Conservation (phyloP, 37 sponge, comb jelly and placozoan genomes). For the Aplysina aerophoba region DNA sequence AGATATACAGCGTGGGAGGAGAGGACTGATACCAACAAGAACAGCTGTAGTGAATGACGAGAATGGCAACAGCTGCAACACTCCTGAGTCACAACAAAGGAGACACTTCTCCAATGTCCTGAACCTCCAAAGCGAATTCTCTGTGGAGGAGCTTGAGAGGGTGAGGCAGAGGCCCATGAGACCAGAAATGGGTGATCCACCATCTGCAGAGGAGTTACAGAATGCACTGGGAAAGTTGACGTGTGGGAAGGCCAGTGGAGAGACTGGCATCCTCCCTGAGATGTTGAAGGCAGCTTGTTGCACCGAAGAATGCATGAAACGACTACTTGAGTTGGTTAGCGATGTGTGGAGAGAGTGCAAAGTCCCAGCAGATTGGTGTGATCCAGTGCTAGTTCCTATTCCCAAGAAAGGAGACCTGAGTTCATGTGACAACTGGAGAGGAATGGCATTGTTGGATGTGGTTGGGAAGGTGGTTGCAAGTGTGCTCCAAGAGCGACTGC, state of each 20-base stretch:
- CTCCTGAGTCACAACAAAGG: conserved; percentile 23
- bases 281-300: conserved; percentile 1
- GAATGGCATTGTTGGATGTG: conserved; percentile 7
- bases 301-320: background rate
- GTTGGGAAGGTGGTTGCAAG: conserved; percentile 17
- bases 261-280: conserved; percentile 12
- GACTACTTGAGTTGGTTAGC: conserved; percentile 8
- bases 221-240: background rate
- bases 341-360: conserved; percentile 26
- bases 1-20: conserved; percentile 41
- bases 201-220: background rate
- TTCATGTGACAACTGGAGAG: conserved; percentile 30
- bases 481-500: background rate
- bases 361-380: conserved; percentile 20
- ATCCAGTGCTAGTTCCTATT: conserved; percentile 14
- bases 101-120: conserved; percentile 11
- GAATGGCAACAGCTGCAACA: conserved; percentile 30
- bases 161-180: background rate
- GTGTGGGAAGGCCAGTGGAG: conserved; percentile 9
- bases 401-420: conserved; percentile 28
- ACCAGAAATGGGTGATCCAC: conserved; percentile 1
- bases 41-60: conserved; percentile 14
- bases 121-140: conserved; percentile 39
- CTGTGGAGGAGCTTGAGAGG: background rate
- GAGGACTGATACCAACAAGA: conserved; percentile 34